These are phyloP conservation scores for Protophormia terraenovae DNA, from an alignment of 2,888 invertebrate genomes.

Conservation along the genomic window DNA sequence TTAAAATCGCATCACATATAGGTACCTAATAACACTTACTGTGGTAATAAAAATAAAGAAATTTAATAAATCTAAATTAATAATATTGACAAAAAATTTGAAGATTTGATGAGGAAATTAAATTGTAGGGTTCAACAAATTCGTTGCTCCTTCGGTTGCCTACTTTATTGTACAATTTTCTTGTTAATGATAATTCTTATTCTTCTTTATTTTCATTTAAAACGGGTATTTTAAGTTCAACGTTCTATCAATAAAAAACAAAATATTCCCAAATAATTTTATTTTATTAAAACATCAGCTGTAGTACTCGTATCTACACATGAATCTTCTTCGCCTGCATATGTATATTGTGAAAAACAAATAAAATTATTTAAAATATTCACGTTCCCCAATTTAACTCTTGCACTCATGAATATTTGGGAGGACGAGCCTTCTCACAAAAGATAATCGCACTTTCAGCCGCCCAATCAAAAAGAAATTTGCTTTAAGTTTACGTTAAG, in stretches of 20 bases:
- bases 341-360: not conserved
- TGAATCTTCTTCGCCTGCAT: not conserved
- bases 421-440: too few species aligned
- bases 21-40: too few species aligned
- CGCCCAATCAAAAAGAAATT: too few species aligned
- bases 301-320: not conserved
- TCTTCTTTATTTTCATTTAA: constrained; percentile 13
- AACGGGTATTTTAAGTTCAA: constrained; percentile 44
- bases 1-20: too few species aligned
- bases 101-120: not conserved
- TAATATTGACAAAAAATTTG: too few species aligned
- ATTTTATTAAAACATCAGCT: not conserved
- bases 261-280: constrained; percentile 32
- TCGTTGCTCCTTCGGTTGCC: not conserved
- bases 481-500: too few species aligned
- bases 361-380: not conserved
- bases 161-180: not conserved
- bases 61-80: too few species aligned
- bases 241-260: constrained; percentile 41
- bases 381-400: not conserved
- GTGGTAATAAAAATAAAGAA: too few species aligned
- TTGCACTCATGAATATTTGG: too few species aligned
- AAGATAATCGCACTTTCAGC: too few species aligned
- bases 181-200: not conserved
- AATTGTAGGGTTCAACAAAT: not conserved